A percentile compares a stretch with the other conserved stretches of the same genome.
phyloP scores from a whole-genome alignment of 1,140 invertebrate species.

The Rhopalosiphum maidis region DNA sequence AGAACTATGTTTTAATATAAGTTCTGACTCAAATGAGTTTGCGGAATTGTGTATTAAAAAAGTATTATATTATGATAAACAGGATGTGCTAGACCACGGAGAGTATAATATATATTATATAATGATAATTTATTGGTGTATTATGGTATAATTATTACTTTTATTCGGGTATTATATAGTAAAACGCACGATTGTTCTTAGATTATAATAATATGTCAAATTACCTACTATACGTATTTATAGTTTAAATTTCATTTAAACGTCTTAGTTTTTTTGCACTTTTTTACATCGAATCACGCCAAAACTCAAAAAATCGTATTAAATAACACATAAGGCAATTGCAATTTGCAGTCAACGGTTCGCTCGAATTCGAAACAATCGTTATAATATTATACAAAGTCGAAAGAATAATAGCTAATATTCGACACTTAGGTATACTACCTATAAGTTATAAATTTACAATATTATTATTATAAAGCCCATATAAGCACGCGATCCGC shows the following conservation, averaged over 20 bases:
- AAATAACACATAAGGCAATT: not conserved
- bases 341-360: not conserved
- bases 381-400: not conserved
- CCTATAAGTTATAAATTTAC: not conserved
- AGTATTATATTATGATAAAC: not conserved
- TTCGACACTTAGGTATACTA: not conserved
- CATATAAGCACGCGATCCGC: not conserved
- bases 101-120: too few species aligned
- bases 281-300: too few species aligned
- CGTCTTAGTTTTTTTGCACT: not conserved
- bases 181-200: not conserved
- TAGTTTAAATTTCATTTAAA: not conserved
- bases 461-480: not conserved
- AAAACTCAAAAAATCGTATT: too few species aligned
- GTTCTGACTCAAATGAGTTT: not conserved
- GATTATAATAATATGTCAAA: not conserved
- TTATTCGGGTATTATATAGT: not conserved
- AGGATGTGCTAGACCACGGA: not conserved
- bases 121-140: not conserved
- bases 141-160: not conserved
- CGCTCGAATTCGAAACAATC: not conserved
- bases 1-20: not conserved
- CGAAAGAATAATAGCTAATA: not conserved
- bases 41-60: not conserved
- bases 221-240: not conserved